A percentile compares a stretch with the other conserved stretches of the same genome.
Conservation (phyloP, 2,797 vertebrate genomes). For the Alca torda region DNA sequence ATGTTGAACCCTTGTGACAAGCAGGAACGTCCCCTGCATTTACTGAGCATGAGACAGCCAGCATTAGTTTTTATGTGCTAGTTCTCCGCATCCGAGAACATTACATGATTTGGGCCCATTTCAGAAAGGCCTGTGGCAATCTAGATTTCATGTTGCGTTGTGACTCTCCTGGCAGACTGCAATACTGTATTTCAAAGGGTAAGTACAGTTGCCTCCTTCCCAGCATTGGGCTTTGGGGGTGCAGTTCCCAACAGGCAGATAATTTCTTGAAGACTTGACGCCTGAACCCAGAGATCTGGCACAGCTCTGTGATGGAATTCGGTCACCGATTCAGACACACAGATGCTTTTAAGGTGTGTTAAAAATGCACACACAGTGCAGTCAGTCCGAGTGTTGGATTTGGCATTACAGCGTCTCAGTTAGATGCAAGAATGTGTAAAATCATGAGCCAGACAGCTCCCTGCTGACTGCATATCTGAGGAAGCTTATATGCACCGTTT, state of each 20-base stretch:
- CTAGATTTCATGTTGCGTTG: fast-evolving
- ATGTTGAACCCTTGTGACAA: background rate
- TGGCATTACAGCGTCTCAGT: slow-evolving; percentile 37
- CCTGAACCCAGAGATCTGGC: background rate
- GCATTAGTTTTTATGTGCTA: background rate
- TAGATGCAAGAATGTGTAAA: slow-evolving; percentile 65
- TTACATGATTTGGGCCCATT: background rate
- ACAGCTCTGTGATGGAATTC: background rate
- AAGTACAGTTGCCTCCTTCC: background rate
- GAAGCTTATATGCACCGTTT: slow-evolving; percentile 43
- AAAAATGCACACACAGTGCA: background rate
- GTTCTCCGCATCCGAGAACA: background rate
- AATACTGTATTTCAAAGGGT: background rate
- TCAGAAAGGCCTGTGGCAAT: background rate
- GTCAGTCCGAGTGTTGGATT: slow-evolving; percentile 6
- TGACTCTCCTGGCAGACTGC: background rate
- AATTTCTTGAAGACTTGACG: background rate
- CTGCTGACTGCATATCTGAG: slow-evolving; percentile 60
- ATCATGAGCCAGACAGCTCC: slow-evolving; percentile 58
- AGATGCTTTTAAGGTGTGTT: slow-evolving; percentile 32
- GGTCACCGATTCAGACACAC: background rate
- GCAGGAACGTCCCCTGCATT: background rate
- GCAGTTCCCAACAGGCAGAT: background rate
- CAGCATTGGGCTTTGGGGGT: background rate
- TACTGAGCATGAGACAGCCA: background rate